A percentile compares a stretch with the other conserved stretches of the same genome.
These are phyloP conservation scores for Agriopis marginaria DNA, from an alignment of 2,888 invertebrate genomes.

Conservation along the genomic window DNA sequence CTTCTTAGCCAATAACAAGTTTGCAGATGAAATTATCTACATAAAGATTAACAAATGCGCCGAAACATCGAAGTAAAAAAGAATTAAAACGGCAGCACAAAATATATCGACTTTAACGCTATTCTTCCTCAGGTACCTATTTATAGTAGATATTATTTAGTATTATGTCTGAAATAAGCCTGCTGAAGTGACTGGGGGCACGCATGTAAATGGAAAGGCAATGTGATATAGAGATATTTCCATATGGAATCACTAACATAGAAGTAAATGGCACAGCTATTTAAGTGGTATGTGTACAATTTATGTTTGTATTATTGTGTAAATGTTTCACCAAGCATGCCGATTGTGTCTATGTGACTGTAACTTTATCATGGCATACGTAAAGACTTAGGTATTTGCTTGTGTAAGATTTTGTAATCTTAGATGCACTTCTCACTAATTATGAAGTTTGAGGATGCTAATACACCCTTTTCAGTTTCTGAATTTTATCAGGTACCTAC, in stretches of 20 bases:
- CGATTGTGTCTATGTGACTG: background rate
- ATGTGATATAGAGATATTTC: background rate
- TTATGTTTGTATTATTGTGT: too few species aligned
- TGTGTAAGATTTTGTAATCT: background rate
- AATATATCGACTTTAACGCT: background rate
- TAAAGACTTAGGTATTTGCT: too few species aligned
- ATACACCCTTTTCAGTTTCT: constrained; percentile 14
- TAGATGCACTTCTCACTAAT: background rate
- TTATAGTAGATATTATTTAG: background rate
- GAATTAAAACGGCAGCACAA: background rate
- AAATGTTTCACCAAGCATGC: background rate
- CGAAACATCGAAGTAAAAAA: too few species aligned
- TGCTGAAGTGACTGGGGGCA: constrained; percentile 4
- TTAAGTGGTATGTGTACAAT: too few species aligned
- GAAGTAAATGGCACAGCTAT: background rate
- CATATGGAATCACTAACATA: constrained; percentile 9
- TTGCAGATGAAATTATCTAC: too few species aligned
- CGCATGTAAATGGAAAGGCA: constrained; percentile 3
- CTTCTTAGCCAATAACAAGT: too few species aligned
- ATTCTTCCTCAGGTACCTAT: background rate
- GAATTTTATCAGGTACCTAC: constrained; percentile 11
- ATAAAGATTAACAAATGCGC: too few species aligned
- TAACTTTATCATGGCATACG: background rate
- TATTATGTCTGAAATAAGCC: too few species aligned
- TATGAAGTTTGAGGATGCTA: background rate